Evolutionary conservation across 2,888 invertebrate species (phyloP), one percentile per base, ranked within the genome.

Genomic region (Tholera decimalis): DNA sequence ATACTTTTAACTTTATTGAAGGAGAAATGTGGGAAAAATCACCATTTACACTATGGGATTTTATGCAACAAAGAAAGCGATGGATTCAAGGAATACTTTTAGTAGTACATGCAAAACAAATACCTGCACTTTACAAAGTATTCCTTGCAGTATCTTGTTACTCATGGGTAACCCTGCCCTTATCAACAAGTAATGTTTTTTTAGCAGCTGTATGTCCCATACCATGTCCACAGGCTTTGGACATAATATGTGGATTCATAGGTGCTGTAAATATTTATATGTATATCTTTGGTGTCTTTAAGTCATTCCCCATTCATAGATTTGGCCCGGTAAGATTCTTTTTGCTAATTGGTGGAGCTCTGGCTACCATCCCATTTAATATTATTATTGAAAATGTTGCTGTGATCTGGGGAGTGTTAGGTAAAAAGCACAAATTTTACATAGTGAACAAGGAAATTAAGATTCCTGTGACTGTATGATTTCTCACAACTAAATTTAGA

Each of bases 21-120:
- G 99, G 99, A 53, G 99, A 99, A 95, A 99, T 99, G 99, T 99
- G 99, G 98, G 99, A 99, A 90, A 99, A 99, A 89, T 98, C 98
- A 7, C 99, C 99, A 3, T 99, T 99, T 91, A 98, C 98, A 2
- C 93, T 99, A 35, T 97, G 98, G 97, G 99, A 99, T 91, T 99
- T 99, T 86, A 97, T 99, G 80, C 99, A 99, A 91, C 99, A 99
- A 89, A 96, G 99, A 65, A 99, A 99, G 90, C 96, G 99, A 58
- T 99, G 99, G 99, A 96, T 99, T 58, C 98, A 98, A 95, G 98
- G 98, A 88, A 98, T 98, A 83, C 96, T 98, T 24, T 95, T 98
- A 71, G 98, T 98, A 24, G 98, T 98, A 50, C 98, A 98, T 92
- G 98, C 98, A 61, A 97, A 97, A 88, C 96, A 97, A 80, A 98